Base-by-base conservation (phyloP, 1,140 invertebrate species). In the Augochlora pura region DNA sequence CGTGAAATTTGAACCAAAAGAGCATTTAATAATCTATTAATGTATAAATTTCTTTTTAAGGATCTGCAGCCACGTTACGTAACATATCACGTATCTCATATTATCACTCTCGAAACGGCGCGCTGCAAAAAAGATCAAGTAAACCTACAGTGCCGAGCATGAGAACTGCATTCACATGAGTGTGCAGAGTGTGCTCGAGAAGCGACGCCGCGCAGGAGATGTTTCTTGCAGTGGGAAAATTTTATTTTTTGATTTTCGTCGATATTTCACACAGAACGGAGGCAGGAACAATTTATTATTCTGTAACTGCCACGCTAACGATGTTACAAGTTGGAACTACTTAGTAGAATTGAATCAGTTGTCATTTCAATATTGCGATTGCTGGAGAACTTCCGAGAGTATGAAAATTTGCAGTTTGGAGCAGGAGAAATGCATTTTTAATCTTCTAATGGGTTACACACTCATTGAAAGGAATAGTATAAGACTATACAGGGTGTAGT, bases 141-240 rank as follows among this genome's bases (percentile, higher is more conserved):
- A 57, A 8, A 27, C 49, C 39, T 63, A 63, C 60, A 52, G 10
- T 18, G 23, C 16, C 18, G 27, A 21, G 49, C 64, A 66, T n/a
- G 64, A n/a, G 21, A 66, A 39, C 38, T 8, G 63, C 63, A 65
- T 65, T 21, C 21, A 65, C 63, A 42, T 18, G 39, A 66, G 64
- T n/a, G 64, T 66, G 39, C 64, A n/a, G n/a, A n/a, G n/a, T n/a
- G n/a, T n/a, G n/a, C n/a, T 66, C 25, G 64, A 46, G 42, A 66
- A 66, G 14, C 38, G 38, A 64, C 63, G 32, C 64, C n/a, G 12
- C 10, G 39, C n/a, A 0, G 12, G 4, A 46, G 39, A 46, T 39
- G n/a, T 39, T 39, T 23, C 52, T 23, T 18, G n/a, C 5, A 23
- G 16, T 9, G 2, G 2, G 21, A 27, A 14, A 5, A 59, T 70